Evolutionary conservation across 2,888 invertebrate species (phyloP).

Genomic region (Camponotus fellah): DNA sequence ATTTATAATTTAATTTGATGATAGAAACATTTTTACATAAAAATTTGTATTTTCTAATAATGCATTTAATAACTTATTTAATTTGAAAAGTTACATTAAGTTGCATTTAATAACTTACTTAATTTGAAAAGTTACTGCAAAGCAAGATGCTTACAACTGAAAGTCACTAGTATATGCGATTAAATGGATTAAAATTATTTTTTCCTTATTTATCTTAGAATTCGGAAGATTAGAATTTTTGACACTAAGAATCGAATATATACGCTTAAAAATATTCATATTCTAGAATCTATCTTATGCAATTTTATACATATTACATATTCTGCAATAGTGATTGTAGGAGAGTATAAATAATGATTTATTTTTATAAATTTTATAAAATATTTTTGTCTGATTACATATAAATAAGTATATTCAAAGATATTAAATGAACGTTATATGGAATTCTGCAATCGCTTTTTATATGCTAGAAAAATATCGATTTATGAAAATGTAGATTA

Average conservation of each 20-base stretch:
- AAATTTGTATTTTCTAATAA: too few relatives aligned
- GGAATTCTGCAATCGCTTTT: not conserved
- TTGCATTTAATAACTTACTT: not conserved
- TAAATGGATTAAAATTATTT: not conserved
- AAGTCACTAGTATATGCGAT: not conserved
- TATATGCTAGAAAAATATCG: not conserved
- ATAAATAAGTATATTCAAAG: not conserved
- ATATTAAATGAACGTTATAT: not conserved
- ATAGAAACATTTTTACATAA: too few relatives aligned
- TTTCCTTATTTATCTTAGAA: not conserved
- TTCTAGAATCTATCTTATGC: too few relatives aligned
- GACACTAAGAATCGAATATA: too few relatives aligned
- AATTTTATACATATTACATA: too few relatives aligned
- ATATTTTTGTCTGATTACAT: not conserved
- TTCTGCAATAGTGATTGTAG: not conserved
- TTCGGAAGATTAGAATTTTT: not conserved
- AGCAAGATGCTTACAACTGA: not conserved
- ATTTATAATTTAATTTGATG: too few relatives aligned
- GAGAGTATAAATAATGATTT: not conserved
- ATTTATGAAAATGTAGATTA: constrained; percentile 3
- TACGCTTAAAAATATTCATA: too few relatives aligned
- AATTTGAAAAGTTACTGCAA: not conserved
- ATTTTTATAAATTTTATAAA: not conserved
- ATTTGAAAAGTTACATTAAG: too few relatives aligned
- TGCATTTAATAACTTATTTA: not conserved